phyloP scores from a whole-genome alignment of 2,113 vertebrate species.

The Nyctibius bracteatus region DNA sequence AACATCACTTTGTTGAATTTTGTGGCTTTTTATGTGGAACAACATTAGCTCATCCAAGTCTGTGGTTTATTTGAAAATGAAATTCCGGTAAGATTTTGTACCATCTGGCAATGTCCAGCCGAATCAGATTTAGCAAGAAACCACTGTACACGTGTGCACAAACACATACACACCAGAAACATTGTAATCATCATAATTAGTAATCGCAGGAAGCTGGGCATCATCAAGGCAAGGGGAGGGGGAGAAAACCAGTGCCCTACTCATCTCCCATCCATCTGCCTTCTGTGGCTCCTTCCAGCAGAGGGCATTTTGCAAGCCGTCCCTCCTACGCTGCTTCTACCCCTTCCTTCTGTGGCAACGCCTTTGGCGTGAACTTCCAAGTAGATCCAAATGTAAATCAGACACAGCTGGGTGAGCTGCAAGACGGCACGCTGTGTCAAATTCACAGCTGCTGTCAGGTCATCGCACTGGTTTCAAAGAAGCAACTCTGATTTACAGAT shows the following conservation, averaged over 20 bases:
- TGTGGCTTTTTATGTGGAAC: slow-evolving; percentile 75
- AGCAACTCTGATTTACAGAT: background rate
- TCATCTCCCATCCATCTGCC: background rate
- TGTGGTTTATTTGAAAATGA: slow-evolving; percentile 81
- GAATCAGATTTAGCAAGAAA: slow-evolving; percentile 37
- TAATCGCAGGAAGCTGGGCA: background rate
- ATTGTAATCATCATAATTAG: background rate
- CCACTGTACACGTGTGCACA: slow-evolving; percentile 50
- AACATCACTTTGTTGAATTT: slow-evolving; percentile 73
- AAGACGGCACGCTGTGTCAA: accelerated
- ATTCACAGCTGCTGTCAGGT: slow-evolving; percentile 7
- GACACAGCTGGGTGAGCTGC: slow-evolving; percentile 21
- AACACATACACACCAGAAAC: slow-evolving; percentile 46
- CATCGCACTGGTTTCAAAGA: background rate
- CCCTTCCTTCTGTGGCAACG: background rate
- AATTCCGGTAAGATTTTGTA: slow-evolving; percentile 77
- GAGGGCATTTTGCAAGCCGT: background rate
- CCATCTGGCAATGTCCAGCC: slow-evolving; percentile 69
- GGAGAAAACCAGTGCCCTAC: background rate
- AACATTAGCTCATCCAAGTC: slow-evolving; percentile 77
- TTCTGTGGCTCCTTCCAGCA: background rate
- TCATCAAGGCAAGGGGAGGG: background rate
- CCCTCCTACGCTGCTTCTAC: background rate
- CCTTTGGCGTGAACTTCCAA: background rate
- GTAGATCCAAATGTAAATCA: slow-evolving; percentile 9